phyloP scores from a whole-genome alignment of 2,888 invertebrate species.

The Dolichomitus sp. region DNA sequence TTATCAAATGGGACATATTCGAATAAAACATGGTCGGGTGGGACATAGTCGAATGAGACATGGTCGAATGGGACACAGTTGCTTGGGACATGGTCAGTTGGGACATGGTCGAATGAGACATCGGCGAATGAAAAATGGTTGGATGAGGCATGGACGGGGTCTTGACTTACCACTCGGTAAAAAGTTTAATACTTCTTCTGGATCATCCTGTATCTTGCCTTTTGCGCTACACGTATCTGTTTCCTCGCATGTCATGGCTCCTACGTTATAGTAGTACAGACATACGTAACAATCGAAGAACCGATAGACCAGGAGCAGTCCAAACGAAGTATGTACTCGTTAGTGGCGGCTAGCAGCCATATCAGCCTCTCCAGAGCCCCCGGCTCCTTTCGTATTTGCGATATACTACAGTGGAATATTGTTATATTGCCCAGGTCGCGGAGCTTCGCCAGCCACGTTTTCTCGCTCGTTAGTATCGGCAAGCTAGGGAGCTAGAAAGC shows the following conservation, averaged over 20 bases:
- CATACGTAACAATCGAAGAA: constrained; percentile 35
- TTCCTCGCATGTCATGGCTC: neutral
- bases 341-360: constrained; percentile 27
- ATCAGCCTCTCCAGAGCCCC: neutral
- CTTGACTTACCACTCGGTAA: too few relatives aligned
- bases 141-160: too few relatives aligned
- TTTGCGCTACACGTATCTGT: neutral
- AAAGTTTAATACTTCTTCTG: neutral
- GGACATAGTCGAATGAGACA: too few relatives aligned
- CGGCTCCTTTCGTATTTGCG: constrained; percentile 32
- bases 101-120: too few relatives aligned
- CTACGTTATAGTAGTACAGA: neutral
- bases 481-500: constrained; percentile 10
- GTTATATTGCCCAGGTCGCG: constrained; percentile 32
- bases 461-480: constrained; percentile 48
- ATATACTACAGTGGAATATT: constrained; percentile 39
- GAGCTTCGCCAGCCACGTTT: constrained; percentile 7
- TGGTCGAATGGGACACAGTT: too few relatives aligned
- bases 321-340: constrained; percentile 56
- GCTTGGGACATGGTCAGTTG: too few relatives aligned
- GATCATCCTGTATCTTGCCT: neutral
- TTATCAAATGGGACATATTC: too few relatives aligned
- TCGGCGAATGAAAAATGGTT: too few relatives aligned
- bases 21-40: too few relatives aligned
- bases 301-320: constrained; percentile 12